Evolutionary conservation across 2,888 invertebrate species (phyloP).

Genomic region (Nasonovia ribisnigri): DNA sequence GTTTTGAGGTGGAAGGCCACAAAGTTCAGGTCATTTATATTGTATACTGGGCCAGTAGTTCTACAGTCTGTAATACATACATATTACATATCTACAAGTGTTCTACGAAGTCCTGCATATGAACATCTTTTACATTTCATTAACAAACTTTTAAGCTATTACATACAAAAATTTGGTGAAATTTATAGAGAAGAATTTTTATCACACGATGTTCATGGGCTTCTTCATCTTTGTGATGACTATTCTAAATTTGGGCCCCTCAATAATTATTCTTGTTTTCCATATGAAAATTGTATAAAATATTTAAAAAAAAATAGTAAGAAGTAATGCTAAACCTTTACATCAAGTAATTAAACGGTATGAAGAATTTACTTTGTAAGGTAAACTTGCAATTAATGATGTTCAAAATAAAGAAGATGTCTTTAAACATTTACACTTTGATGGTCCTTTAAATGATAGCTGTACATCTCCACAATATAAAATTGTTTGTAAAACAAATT

Average conservation of each 20-base stretch:
- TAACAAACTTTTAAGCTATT: not conserved
- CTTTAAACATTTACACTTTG: not conserved
- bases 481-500: not conserved
- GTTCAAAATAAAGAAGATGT: not conserved
- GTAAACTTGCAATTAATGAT: not conserved
- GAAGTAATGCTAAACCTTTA: not conserved
- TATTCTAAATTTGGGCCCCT: not conserved
- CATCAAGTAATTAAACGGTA: not conserved
- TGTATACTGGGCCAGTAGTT: too few relatives aligned
- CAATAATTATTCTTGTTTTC: not conserved
- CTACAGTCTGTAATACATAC: too few relatives aligned
- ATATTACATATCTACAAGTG: not conserved
- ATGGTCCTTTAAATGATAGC: not conserved
- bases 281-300: not conserved
- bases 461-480: not conserved
- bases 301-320: not conserved
- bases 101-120: not conserved
- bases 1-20: slow-evolving; percentile 3
- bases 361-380: not conserved
- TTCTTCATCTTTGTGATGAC: not conserved
- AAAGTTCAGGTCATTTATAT: not conserved
- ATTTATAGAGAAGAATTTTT: not conserved
- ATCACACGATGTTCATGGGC: not conserved
- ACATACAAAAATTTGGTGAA: not conserved
- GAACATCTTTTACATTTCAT: not conserved